These are phyloP conservation scores for Prionailurus bengalensis DNA, from an alignment of 2,113 vertebrate genomes.

Conservation along the genomic window DNA sequence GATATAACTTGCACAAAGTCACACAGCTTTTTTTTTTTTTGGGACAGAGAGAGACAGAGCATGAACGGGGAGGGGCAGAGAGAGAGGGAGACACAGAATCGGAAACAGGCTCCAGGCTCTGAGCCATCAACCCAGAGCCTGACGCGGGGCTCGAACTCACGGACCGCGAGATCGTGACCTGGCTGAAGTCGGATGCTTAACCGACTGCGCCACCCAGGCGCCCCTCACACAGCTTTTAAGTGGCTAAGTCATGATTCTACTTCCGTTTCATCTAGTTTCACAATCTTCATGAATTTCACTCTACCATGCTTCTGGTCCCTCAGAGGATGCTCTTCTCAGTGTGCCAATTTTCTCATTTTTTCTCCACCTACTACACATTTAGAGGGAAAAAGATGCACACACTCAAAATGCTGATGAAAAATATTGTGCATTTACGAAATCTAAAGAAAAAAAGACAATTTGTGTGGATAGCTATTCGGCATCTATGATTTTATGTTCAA, in stretches of 20 bases:
- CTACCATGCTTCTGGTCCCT: background rate
- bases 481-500: background rate
- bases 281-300: background rate
- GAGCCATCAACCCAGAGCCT: no score
- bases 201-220: no score
- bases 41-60: no score
- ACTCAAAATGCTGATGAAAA: background rate
- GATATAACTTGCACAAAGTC: background rate
- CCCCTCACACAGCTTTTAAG: background rate
- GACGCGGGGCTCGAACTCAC: no score
- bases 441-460: background rate
- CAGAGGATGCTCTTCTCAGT: background rate
- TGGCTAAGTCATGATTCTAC: background rate
- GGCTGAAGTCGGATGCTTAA: no score
- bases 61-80: no score
- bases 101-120: no score
- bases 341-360: background rate
- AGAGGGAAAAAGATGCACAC: background rate
- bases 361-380: background rate
- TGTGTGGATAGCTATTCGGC: background rate
- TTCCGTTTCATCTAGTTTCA: background rate
- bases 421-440: constrained; percentile 6
- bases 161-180: no score
- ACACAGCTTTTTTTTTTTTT: background rate
- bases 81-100: no score